Percentiles rank a stretch among this genome's conserved stretches.
Evolutionary conservation across 2,797 vertebrate species (phyloP).

Genomic region (Psittacula derbiana): DNA sequence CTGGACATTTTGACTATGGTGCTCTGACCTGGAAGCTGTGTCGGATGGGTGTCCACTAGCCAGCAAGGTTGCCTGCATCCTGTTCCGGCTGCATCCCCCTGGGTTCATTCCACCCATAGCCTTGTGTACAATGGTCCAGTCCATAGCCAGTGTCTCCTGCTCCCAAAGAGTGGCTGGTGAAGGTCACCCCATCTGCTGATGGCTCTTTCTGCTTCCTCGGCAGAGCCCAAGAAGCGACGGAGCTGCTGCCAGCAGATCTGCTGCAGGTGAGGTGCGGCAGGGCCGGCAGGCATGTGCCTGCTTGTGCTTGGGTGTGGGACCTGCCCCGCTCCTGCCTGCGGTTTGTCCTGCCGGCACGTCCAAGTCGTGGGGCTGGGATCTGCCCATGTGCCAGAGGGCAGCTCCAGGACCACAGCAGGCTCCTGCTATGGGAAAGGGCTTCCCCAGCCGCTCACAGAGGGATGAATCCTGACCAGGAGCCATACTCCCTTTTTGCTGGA

Average conservation of each 20-base stretch:
- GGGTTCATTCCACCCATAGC: neutral
- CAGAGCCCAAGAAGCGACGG: slow-evolving; percentile 91
- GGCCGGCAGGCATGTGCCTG: neutral
- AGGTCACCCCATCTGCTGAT: neutral
- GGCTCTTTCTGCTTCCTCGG: slow-evolving; percentile 52
- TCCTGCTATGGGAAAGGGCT: neutral
- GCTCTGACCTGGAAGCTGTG: neutral
- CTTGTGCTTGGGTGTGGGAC: slow-evolving; percentile 1
- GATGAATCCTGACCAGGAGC: neutral
- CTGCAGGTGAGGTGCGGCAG: slow-evolving; percentile 80
- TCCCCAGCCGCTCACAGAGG: neutral
- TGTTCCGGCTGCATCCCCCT: neutral
- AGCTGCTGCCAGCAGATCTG: slow-evolving; percentile 89
- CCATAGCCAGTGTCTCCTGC: neutral
- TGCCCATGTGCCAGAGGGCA: fast-evolving
- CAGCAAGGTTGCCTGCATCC: neutral
- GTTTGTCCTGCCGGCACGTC: neutral
- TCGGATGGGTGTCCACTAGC: neutral
- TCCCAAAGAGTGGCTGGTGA: neutral
- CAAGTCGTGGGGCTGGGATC: neutral
- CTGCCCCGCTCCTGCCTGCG: neutral
- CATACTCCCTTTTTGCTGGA: neutral
- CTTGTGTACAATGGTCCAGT: neutral
- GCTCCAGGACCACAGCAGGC: neutral
- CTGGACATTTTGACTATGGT: neutral